Percentiles rank a stretch among this genome's conserved stretches.
These are phyloP conservation scores for Agrochola macilenta DNA, from an alignment of 2,888 invertebrate species.

Conservation along the genomic window DNA sequence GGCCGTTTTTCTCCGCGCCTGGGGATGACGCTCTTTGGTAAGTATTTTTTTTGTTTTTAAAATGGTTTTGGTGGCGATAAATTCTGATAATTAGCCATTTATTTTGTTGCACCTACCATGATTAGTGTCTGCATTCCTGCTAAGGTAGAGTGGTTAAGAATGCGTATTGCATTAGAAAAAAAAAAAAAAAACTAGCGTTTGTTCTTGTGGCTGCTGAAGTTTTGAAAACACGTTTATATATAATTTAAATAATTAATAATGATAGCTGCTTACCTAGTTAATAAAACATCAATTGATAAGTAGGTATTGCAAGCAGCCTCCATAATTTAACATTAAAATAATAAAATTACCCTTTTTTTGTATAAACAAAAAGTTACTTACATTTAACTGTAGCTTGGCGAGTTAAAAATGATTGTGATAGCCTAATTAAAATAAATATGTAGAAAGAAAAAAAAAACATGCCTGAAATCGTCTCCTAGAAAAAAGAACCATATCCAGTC, in stretches of 20 bases:
- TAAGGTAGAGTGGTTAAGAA: background rate
- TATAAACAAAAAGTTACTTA: too few species aligned
- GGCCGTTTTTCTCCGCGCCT: slow-evolving; percentile 73
- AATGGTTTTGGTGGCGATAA: background rate
- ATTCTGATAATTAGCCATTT: background rate
- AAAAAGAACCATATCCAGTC: slow-evolving; percentile 57
- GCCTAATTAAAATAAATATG: background rate
- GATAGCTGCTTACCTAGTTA: background rate
- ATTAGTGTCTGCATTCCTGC: background rate
- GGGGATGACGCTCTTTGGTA: slow-evolving; percentile 81
- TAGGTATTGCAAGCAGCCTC: background rate
- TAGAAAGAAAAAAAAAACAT: background rate
- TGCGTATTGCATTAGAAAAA: too few species aligned
- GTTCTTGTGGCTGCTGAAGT: background rate
- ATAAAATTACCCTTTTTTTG: background rate
- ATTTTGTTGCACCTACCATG: background rate
- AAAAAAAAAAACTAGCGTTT: too few species aligned
- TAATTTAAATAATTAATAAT: background rate
- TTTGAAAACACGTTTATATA: background rate
- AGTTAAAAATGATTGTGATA: background rate
- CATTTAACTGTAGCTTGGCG: background rate
- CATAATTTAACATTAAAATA: too few species aligned
- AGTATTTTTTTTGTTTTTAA: slow-evolving; percentile 67
- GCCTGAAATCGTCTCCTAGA: background rate
- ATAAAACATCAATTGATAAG: too few species aligned